Evolutionary conservation across 2,797 vertebrate genomes (phyloP).

Genomic region (Characodon lateralis): DNA sequence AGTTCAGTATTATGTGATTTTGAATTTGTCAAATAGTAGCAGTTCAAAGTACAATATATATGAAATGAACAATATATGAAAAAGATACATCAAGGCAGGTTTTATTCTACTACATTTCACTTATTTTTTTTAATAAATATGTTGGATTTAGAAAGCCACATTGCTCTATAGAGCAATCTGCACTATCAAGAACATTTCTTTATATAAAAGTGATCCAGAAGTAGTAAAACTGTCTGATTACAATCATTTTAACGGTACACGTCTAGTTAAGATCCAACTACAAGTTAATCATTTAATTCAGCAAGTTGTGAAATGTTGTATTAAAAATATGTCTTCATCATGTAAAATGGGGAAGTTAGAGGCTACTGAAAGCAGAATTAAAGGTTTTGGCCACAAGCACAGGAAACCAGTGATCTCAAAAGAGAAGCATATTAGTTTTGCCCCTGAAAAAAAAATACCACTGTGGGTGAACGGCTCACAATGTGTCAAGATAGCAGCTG

Average conservation of each 20-base stretch:
- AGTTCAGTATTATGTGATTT: not conserved
- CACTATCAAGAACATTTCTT: not conserved
- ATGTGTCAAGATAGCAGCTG: slow-evolving; percentile 27
- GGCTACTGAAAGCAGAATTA: slow-evolving; percentile 76
- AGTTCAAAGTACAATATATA: not conserved
- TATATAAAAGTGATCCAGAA: not conserved
- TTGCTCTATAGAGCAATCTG: not conserved
- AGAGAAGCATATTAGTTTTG: slow-evolving; percentile 76
- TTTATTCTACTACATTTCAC: not conserved
- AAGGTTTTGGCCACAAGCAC: slow-evolving; percentile 75
- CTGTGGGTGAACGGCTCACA: slow-evolving; percentile 51
- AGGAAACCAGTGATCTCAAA: slow-evolving; percentile 81
- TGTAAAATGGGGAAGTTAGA: slow-evolving; percentile 63
- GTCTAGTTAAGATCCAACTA: not conserved
- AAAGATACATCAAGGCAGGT: not conserved
- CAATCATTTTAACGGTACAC: not conserved
- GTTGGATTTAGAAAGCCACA: too few species aligned
- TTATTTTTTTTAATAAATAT: not conserved
- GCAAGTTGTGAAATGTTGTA: not conserved
- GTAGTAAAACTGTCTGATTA: not conserved
- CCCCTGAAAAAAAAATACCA: slow-evolving; percentile 61
- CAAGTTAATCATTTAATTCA: not conserved
- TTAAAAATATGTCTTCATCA: slow-evolving; percentile 33
- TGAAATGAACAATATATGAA: not conserved
- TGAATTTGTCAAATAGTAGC: not conserved